Conservation (phyloP, 2,888 invertebrate genomes). For the Ectemnius cavifrons region DNA sequence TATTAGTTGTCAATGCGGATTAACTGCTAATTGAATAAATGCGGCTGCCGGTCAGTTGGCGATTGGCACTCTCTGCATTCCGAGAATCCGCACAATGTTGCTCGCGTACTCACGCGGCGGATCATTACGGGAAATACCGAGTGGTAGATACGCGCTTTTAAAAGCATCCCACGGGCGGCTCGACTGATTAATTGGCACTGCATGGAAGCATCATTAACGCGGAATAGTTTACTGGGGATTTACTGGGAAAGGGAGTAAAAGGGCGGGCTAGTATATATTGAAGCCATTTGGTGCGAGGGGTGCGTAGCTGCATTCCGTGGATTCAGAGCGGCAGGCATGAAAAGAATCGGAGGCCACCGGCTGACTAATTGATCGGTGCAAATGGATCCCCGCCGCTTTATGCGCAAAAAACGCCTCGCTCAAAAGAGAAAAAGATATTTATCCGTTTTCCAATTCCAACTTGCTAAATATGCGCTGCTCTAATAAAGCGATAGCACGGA, state of each 20-base stretch:
- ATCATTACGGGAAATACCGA: slow-evolving; percentile 3
- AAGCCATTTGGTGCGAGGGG: background rate
- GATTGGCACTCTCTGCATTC: too few relatives aligned
- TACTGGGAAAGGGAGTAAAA: background rate
- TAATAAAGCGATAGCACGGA: background rate
- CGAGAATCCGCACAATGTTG: too few relatives aligned
- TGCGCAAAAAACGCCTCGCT: too few relatives aligned
- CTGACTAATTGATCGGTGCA: too few relatives aligned
- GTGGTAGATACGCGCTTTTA: background rate
- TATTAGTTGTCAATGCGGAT: background rate
- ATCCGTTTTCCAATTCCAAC: too few relatives aligned
- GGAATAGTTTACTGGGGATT: slow-evolving; percentile 3
- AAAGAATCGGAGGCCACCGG: background rate
- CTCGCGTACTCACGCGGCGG: background rate
- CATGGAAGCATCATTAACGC: slow-evolving; percentile 9
- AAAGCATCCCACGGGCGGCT: background rate
- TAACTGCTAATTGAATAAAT: slow-evolving; percentile 19
- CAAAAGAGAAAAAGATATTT: too few relatives aligned
- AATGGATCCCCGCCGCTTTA: too few relatives aligned
- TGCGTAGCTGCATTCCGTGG: background rate
- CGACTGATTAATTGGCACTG: slow-evolving; percentile 8
- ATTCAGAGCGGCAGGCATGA: background rate
- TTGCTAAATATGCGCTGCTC: too few relatives aligned
- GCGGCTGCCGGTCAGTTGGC: background rate
- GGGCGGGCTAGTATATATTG: background rate